A percentile compares a stretch with the other conserved stretches of the same genome.
These are phyloP conservation scores for Tetramorium alpestre DNA, from an alignment of 1,140 invertebrate genomes.

Conservation along the genomic window DNA sequence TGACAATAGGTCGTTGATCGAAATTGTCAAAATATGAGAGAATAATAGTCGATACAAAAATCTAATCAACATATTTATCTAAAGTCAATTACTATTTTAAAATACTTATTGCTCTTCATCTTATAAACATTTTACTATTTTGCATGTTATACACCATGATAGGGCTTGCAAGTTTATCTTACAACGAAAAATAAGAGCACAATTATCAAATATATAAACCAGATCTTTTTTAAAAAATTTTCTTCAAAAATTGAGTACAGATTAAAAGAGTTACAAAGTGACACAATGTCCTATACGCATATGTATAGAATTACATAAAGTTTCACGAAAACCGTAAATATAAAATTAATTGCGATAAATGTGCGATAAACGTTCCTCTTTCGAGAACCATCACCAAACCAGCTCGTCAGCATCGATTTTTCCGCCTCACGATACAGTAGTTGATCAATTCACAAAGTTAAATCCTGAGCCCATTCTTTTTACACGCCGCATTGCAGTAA, in stretches of 20 bases:
- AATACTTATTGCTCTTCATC: not conserved
- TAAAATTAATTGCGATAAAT: slow-evolving; percentile 42
- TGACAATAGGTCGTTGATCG: not conserved
- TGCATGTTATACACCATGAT: not conserved
- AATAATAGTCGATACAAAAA: not conserved
- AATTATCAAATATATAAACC: slow-evolving; percentile 9
- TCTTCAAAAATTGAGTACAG: slow-evolving; percentile 44
- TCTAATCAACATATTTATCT: not conserved
- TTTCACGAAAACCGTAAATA: slow-evolving; percentile 40
- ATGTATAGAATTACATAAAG: slow-evolving; percentile 32
- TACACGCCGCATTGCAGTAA: not conserved
- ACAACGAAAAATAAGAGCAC: not conserved
- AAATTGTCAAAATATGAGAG: not conserved
- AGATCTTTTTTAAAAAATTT: slow-evolving; percentile 2
- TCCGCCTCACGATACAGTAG: not conserved
- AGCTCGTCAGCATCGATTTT: slow-evolving; percentile 23
- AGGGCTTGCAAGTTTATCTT: not conserved
- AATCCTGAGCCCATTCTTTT: slow-evolving; percentile 26
- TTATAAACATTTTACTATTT: not conserved
- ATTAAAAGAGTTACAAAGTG: slow-evolving; percentile 25
- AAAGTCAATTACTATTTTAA: not conserved
- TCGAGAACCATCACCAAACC: not conserved
- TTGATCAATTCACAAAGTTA: slow-evolving; percentile 15
- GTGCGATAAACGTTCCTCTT: not conserved
- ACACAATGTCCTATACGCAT: not conserved